Percentiles rank a stretch among this genome's conserved stretches.
Evolutionary conservation across 2,113 vertebrate species (phyloP).

Genomic region (Platichthys stellatus): DNA sequence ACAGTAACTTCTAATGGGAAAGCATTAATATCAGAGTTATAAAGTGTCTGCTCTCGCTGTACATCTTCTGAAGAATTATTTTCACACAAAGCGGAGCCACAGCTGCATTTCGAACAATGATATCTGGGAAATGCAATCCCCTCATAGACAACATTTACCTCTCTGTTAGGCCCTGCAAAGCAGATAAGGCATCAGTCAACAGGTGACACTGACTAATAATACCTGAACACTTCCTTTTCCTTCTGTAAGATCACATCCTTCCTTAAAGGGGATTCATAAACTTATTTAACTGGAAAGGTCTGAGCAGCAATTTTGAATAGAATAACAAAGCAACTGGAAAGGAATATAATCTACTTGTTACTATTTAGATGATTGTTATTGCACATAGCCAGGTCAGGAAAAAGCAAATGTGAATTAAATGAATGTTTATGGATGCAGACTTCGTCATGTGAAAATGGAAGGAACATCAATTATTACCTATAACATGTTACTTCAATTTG

Average conservation of each 20-base stretch:
- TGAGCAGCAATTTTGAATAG: background rate
- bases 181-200: too few relatives aligned
- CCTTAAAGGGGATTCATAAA: background rate
- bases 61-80: background rate
- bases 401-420: slow-evolving; percentile 3
- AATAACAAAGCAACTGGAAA: background rate
- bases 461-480: background rate
- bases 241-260: background rate
- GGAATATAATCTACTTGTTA: background rate
- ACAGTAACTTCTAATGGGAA: background rate
- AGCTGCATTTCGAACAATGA: background rate
- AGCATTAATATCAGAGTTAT: background rate
- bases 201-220: too few relatives aligned
- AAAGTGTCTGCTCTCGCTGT: background rate
- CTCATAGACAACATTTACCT: background rate
- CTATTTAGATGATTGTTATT: slow-evolving; percentile 33
- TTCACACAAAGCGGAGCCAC: background rate
- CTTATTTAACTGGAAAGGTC: background rate
- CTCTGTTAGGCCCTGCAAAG: too few relatives aligned
- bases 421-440: background rate
- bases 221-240: too few relatives aligned
- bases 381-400: slow-evolving; percentile 29
- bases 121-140: slow-evolving; percentile 1
- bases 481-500: background rate
- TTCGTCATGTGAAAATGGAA: background rate